phyloP scores from a whole-genome alignment of 1,140 invertebrate species.

The Bombus huntii region DNA sequence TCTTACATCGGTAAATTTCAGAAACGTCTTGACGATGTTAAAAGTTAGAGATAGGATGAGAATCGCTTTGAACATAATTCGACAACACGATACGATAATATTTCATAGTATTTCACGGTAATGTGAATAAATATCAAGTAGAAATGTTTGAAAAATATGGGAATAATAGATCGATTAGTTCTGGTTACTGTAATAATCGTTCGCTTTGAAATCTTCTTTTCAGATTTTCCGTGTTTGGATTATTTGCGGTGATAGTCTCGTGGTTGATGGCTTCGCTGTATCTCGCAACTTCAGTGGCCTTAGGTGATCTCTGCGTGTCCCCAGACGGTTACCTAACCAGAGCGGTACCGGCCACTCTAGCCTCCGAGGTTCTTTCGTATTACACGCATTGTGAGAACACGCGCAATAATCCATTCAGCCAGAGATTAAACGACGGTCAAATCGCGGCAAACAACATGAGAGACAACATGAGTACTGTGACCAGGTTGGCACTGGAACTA shows the following conservation, averaged over 20 bases:
- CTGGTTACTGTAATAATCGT: not conserved
- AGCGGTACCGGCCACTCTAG: slow-evolving; percentile 75
- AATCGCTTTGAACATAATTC: not conserved
- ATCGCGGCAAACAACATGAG: slow-evolving; percentile 88
- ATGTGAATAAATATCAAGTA: not conserved
- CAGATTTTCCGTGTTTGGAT: slow-evolving; percentile 91
- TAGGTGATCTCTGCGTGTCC: slow-evolving; percentile 90
- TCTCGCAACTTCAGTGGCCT: slow-evolving; percentile 90
- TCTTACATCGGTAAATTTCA: not conserved
- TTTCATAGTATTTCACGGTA: too few relatives aligned
- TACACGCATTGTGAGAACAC: slow-evolving; percentile 92
- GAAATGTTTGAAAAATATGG: not conserved
- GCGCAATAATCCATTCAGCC: slow-evolving; percentile 90
- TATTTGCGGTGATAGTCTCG: slow-evolving; percentile 94
- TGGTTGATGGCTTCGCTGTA: slow-evolving; percentile 94
- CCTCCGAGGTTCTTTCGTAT: slow-evolving; percentile 88
- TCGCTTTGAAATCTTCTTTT: not conserved
- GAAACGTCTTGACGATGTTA: not conserved
- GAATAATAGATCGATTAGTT: not conserved
- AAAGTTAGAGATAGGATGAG: not conserved
- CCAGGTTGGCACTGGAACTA: slow-evolving; percentile 85
- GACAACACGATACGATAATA: not conserved
- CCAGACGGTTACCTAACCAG: slow-evolving; percentile 84
- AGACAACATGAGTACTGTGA: slow-evolving; percentile 85
- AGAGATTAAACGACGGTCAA: slow-evolving; percentile 89